Evolutionary conservation across 2,113 vertebrate genomes (phyloP).

Genomic region (Tragelaphus scriptus): DNA sequence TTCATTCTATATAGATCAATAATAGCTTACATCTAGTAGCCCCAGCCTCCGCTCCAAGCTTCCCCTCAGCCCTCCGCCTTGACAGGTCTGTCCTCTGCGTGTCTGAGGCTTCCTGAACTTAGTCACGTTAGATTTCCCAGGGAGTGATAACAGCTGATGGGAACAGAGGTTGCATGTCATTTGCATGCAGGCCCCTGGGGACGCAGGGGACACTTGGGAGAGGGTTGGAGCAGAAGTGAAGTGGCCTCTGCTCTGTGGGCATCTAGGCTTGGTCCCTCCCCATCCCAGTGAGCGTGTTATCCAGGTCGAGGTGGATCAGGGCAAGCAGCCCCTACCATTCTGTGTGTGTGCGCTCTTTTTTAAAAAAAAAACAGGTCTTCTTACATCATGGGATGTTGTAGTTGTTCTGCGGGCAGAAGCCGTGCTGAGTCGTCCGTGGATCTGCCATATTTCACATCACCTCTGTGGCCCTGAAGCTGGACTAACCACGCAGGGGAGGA

Average conservation of each 20-base stretch:
- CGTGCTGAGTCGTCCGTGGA: accelerated
- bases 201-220: neutral
- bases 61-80: neutral
- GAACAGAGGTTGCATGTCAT: neutral
- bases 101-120: neutral
- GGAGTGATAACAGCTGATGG: conserved; percentile 1
- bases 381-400: neutral
- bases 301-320: neutral
- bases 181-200: neutral
- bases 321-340: neutral
- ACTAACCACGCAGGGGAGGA: neutral
- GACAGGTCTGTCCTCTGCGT: neutral
- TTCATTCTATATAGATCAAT: neutral
- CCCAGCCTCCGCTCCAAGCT: neutral
- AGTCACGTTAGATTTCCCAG: neutral
- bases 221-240: neutral
- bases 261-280: accelerated
- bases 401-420: neutral
- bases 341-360: neutral
- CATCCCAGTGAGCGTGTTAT: accelerated
- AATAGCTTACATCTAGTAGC: neutral
- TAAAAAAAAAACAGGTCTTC: neutral
- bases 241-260: neutral
- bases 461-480: neutral
- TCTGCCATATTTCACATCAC: neutral